phyloP scores from a whole-genome alignment of 2,888 invertebrate species.

The Cerastoderma edule region DNA sequence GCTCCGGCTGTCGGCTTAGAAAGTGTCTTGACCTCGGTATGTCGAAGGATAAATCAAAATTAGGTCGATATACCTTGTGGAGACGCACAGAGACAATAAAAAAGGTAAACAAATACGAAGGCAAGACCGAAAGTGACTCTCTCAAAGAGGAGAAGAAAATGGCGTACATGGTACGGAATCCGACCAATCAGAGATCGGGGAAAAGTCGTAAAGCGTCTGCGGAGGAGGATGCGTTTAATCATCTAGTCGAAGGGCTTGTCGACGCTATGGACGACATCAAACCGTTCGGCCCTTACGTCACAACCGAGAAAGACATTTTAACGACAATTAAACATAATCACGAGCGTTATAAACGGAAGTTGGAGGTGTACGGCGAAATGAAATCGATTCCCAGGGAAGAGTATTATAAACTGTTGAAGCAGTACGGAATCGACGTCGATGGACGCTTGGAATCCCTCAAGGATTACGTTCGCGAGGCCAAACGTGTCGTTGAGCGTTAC shows the following conservation, averaged over 20 bases:
- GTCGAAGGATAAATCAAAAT: conserved; percentile 52
- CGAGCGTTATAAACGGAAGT: conserved; percentile 42
- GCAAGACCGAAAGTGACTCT: conserved; percentile 24
- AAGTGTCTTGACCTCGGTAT: conserved; percentile 56
- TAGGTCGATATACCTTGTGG: conserved; percentile 56
- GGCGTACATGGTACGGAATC: not conserved
- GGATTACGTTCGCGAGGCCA: conserved; percentile 32
- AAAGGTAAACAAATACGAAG: conserved; percentile 45
- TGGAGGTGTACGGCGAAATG: conserved; percentile 47
- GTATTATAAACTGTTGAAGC: conserved; percentile 40
- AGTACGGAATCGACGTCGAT: conserved; percentile 56
- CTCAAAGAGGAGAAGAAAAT: not conserved
- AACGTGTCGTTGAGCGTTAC: conserved; percentile 41
- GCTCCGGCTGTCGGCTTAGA: conserved; percentile 51
- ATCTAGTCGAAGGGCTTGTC: conserved; percentile 32
- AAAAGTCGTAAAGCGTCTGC: not conserved
- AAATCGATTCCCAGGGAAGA: conserved; percentile 53
- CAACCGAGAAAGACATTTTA: conserved; percentile 35
- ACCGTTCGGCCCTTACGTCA: conserved; percentile 48
- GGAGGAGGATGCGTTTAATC: not conserved
- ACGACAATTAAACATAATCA: conserved; percentile 38
- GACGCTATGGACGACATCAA: conserved; percentile 44
- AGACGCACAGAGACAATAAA: conserved; percentile 53
- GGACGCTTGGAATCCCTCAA: conserved; percentile 44
- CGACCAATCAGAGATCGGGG: not conserved